phyloP scores from a whole-genome alignment of 2,113 vertebrate species.

The Boulengeromyrus knoepffleri region DNA sequence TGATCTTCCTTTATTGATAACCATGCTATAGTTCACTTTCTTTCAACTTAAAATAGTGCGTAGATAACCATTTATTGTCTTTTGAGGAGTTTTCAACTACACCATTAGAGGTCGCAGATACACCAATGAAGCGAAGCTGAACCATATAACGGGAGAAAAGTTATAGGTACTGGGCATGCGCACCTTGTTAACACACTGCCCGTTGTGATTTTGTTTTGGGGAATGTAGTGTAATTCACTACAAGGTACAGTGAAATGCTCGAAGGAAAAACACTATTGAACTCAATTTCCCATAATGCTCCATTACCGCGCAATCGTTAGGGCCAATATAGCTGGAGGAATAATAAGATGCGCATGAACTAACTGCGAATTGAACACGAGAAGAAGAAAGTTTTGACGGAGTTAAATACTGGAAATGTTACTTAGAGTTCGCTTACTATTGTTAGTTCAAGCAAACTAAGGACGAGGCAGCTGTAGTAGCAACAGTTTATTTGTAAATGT shows the following conservation, averaged over 20 bases:
- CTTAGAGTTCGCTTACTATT: not conserved
- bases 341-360: constrained; percentile 37
- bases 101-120: constrained; percentile 42
- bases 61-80: constrained; percentile 38
- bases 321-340: constrained; percentile 22
- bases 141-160: constrained; percentile 6
- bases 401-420: constrained; percentile 19
- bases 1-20: constrained; percentile 27
- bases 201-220: constrained; percentile 8
- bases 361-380: constrained; percentile 12
- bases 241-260: not conserved
- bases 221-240: constrained; percentile 29
- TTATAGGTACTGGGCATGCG: constrained; percentile 10
- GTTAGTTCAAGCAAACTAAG: not conserved
- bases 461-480: not conserved
- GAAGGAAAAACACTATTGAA: constrained; percentile 12
- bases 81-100: constrained; percentile 16
- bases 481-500: not conserved
- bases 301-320: constrained; percentile 7
- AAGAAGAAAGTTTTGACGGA: constrained; percentile 35
- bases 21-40: constrained; percentile 30
- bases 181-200: not conserved
- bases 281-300: constrained; percentile 33
- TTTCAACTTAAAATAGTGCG: constrained; percentile 30
- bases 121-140: constrained; percentile 18